Percentiles rank a stretch among this genome's conserved stretches.
Evolutionary conservation across 2,888 invertebrate genomes (phyloP).

Genomic region (Hermodice carunculata): DNA sequence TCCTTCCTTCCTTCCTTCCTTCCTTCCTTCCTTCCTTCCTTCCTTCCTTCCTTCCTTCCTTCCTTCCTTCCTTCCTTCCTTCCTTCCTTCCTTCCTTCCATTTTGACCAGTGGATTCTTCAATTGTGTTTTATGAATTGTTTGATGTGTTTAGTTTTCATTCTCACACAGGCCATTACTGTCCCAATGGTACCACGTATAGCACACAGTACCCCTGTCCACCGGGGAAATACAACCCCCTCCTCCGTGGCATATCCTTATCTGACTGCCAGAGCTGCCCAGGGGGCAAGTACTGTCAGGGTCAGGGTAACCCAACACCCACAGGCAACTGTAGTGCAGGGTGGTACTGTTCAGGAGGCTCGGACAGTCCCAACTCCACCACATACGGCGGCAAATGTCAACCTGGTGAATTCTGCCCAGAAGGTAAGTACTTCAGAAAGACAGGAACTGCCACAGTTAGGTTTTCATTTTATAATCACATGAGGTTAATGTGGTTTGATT

Average conservation of each 20-base stretch:
- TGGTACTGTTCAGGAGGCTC: conserved; percentile 61
- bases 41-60: too few species aligned
- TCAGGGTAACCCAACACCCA: conserved; percentile 54
- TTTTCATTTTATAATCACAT: too few species aligned
- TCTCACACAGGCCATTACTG: conserved; percentile 64
- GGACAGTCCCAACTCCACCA: conserved; percentile 52
- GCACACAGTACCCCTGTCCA: conserved; percentile 56
- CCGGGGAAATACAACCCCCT: conserved; percentile 61
- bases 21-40: too few species aligned
- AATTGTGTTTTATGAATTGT: too few species aligned
- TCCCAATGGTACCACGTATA: conserved; percentile 54
- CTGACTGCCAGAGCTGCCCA: conserved; percentile 58
- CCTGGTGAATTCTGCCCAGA: conserved; percentile 61
- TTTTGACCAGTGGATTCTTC: too few species aligned
- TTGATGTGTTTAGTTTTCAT: too few species aligned
- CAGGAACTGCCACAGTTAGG: background rate
- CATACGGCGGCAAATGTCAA: conserved; percentile 57
- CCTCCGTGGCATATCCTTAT: conserved; percentile 37
- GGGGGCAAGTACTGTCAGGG: conserved; percentile 64
- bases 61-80: too few species aligned
- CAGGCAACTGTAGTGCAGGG: conserved; percentile 57
- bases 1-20: too few species aligned
- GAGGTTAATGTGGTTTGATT: too few species aligned
- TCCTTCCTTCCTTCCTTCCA: too few species aligned
- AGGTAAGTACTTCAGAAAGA: conserved; percentile 38